Percentiles rank a stretch among this genome's conserved stretches.
These are phyloP conservation scores for Myopa testacea DNA, from an alignment of 2,888 invertebrate species.

Conservation along the genomic window DNA sequence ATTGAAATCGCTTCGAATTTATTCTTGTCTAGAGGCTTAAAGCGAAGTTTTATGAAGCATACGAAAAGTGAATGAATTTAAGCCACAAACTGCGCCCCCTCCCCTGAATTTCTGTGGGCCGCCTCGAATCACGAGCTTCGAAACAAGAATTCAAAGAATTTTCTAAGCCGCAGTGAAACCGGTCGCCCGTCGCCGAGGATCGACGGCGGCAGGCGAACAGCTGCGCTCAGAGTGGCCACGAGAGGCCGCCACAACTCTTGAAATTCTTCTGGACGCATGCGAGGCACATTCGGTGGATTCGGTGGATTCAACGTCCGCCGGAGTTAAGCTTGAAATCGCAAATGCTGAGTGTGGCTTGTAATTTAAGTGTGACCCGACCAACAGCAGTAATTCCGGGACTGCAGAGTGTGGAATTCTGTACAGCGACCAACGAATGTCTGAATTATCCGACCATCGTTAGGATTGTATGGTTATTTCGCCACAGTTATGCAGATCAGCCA, in stretches of 20 bases:
- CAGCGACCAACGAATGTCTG: background rate
- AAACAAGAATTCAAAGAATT: conserved; percentile 22
- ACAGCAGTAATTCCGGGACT: background rate
- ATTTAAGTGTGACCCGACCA: background rate
- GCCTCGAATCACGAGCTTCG: background rate
- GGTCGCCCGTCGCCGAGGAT: conserved; percentile 15
- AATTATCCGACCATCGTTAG: background rate
- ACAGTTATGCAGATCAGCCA: background rate
- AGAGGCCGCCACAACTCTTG: conserved; percentile 11
- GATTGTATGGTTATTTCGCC: background rate
- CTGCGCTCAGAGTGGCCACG: background rate
- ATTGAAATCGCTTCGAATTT: background rate
- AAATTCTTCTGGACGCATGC: conserved; percentile 7
- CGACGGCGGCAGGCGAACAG: conserved; percentile 5
- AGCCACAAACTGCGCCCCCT: background rate
- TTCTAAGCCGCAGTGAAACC: conserved; percentile 23
- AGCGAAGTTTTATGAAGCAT: too few species aligned
- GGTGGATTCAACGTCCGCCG: background rate
- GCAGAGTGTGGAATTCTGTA: background rate
- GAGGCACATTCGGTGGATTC: background rate
- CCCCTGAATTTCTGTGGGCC: background rate
- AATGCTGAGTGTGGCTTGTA: background rate
- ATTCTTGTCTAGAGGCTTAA: too few species aligned
- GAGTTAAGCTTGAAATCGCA: background rate
- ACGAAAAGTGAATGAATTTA: too few species aligned